These are phyloP conservation scores for Apoda limacodes DNA, from an alignment of 2,888 invertebrate species.

Conservation along the genomic window DNA sequence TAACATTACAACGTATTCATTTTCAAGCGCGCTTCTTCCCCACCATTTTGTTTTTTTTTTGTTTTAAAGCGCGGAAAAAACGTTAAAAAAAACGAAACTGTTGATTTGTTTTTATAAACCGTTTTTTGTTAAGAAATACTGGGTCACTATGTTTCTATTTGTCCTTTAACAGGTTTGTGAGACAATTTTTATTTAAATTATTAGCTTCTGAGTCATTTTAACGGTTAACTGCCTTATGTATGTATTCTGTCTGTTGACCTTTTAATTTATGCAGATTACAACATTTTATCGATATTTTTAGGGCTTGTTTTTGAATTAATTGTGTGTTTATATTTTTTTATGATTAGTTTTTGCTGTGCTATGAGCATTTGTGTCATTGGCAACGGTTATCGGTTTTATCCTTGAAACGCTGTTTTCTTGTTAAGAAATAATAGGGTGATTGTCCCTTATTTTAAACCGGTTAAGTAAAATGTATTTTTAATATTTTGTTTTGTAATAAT, in stretches of 20 bases:
- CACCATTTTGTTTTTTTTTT: conserved; percentile 36
- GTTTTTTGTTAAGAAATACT: conserved; percentile 35
- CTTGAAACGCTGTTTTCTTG: neutral
- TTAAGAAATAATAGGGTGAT: too few relatives aligned
- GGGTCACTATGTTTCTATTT: conserved; percentile 47
- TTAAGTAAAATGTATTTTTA: too few relatives aligned
- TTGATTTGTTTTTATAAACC: conserved; percentile 25
- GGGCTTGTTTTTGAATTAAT: conserved; percentile 26
- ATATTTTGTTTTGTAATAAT: too few relatives aligned
- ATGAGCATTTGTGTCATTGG: neutral
- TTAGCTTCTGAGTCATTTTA: conserved; percentile 24
- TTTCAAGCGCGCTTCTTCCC: conserved; percentile 26
- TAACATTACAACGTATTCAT: conserved; percentile 28
- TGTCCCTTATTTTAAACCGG: too few relatives aligned
- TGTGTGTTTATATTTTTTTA: conserved; percentile 25
- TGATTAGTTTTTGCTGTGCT: neutral
- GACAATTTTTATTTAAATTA: conserved; percentile 33
- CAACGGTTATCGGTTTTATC: neutral
- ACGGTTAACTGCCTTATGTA: conserved; percentile 24
- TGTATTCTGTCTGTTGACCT: conserved; percentile 18
- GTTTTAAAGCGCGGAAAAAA: conserved; percentile 29
- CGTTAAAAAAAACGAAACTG: conserved; percentile 34
- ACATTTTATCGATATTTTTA: conserved; percentile 25
- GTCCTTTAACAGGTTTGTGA: conserved; percentile 39
- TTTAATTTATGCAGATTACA: conserved; percentile 27